These are phyloP conservation scores for Poecilia latipinna DNA, from an alignment of 2,113 vertebrate species.

Conservation along the genomic window DNA sequence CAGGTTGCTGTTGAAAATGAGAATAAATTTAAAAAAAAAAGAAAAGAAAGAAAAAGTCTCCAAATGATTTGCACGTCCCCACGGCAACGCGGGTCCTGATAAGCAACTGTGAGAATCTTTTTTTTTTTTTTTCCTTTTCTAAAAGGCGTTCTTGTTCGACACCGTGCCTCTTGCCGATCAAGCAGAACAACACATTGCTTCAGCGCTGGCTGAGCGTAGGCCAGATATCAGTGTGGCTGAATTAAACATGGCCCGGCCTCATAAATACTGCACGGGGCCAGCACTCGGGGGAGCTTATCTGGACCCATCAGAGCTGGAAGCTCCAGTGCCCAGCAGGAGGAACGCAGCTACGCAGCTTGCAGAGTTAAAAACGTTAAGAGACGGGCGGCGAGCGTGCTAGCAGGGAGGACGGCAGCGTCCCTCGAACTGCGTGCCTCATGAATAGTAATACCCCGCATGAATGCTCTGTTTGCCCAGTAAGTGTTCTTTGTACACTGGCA, in stretches of 20 bases:
- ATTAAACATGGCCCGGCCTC: constrained; percentile 79
- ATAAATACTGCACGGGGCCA: constrained; percentile 77
- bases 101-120: constrained; percentile 34
- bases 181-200: constrained; percentile 49
- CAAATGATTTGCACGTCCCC: constrained; percentile 16
- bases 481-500: constrained; percentile 66
- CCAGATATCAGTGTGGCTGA: constrained; percentile 74
- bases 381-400: constrained; percentile 40
- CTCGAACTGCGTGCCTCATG: constrained; percentile 64
- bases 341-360: constrained; percentile 71
- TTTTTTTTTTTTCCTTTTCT: constrained; percentile 16
- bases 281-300: constrained; percentile 68
- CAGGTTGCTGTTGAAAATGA: no score
- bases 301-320: constrained; percentile 68
- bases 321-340: constrained; percentile 72
- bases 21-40: no score
- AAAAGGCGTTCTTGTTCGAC: constrained; percentile 45
- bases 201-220: constrained; percentile 61
- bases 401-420: constrained; percentile 48
- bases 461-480: constrained; percentile 65
- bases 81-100: constrained; percentile 32
- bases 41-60: neutral
- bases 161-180: constrained; percentile 35
- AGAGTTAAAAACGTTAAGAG: constrained; percentile 55
- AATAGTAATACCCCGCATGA: constrained; percentile 74